A percentile compares a stretch with the other conserved stretches of the same genome.
phyloP scores from a whole-genome alignment of 1,140 invertebrate species.

The Nebria ingens region DNA sequence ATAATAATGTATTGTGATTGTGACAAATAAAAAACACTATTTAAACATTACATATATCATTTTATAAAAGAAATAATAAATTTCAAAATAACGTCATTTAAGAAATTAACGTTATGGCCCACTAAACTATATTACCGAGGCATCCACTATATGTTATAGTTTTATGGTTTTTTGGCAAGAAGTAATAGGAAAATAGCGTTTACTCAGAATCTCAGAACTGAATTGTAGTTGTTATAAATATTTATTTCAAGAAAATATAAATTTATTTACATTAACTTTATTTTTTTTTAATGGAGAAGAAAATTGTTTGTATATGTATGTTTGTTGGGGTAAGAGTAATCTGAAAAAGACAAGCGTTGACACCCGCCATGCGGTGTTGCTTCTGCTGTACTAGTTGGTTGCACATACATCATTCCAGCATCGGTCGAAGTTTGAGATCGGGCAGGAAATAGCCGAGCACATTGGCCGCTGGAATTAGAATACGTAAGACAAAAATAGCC shows the following conservation, averaged over 20 bases:
- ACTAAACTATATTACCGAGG: too few relatives aligned
- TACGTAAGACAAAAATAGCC: neutral
- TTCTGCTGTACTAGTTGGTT: neutral
- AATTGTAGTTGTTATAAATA: neutral
- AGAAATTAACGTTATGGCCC: too few relatives aligned
- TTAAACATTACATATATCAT: too few relatives aligned
- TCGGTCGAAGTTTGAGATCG: neutral
- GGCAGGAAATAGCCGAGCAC: neutral
- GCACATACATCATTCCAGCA: neutral
- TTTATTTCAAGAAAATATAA: neutral
- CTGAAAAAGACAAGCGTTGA: neutral
- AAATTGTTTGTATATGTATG: neutral
- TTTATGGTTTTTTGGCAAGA: too few relatives aligned
- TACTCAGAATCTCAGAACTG: too few relatives aligned
- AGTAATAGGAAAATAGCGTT: too few relatives aligned
- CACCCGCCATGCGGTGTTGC: neutral
- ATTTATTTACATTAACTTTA: neutral
- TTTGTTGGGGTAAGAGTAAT: neutral
- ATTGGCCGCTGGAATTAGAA: neutral
- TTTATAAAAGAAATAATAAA: too few relatives aligned
- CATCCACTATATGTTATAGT: too few relatives aligned
- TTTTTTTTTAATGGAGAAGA: neutral
- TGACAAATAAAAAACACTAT: too few relatives aligned
- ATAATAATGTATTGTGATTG: too few relatives aligned
- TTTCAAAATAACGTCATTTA: too few relatives aligned